Evolutionary conservation across 2,888 invertebrate species (phyloP).

Genomic region (Mythimna ferrago): DNA sequence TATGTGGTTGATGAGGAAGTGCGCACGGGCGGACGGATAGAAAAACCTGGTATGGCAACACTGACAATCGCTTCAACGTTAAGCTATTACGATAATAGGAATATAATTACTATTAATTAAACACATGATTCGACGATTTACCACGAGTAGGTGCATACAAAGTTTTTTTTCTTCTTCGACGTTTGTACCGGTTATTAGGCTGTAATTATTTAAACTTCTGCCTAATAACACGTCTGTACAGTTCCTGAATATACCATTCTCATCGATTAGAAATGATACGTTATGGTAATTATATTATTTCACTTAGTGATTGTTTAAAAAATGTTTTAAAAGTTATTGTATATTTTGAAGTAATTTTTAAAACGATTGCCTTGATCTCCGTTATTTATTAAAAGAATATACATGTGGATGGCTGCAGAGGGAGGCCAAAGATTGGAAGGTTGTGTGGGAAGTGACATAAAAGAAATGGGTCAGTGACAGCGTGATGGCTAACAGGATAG

Average conservation of each 20-base stretch:
- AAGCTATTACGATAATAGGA: slow-evolving; percentile 59
- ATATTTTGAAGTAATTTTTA: not conserved
- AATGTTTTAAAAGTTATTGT: not conserved
- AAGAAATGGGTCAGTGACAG: too few relatives aligned
- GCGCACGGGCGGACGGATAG: slow-evolving; percentile 54
- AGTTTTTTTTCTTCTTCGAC: slow-evolving; percentile 16
- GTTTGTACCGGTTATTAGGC: slow-evolving; percentile 31
- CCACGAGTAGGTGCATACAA: slow-evolving; percentile 37
- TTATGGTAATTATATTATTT: not conserved
- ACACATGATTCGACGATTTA: slow-evolving; percentile 45
- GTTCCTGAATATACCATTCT: slow-evolving; percentile 17
- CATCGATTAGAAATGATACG: slow-evolving; percentile 11
- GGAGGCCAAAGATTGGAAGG: too few relatives aligned
- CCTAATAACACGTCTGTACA: slow-evolving; percentile 24
- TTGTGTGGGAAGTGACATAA: too few relatives aligned
- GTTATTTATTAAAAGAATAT: too few relatives aligned
- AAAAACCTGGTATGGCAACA: slow-evolving; percentile 58
- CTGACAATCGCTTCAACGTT: slow-evolving; percentile 41
- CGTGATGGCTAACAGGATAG: too few relatives aligned
- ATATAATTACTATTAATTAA: slow-evolving; percentile 53
- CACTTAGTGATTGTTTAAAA: not conserved
- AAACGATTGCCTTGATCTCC: too few relatives aligned
- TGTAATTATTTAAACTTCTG: slow-evolving; percentile 38
- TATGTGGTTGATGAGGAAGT: slow-evolving; percentile 72
- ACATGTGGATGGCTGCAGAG: too few relatives aligned